A percentile compares a stretch with the other conserved stretches of the same genome.
phyloP scores from a whole-genome alignment of 2,797 vertebrate genomes.

The Micropoecilia bifurca region DNA sequence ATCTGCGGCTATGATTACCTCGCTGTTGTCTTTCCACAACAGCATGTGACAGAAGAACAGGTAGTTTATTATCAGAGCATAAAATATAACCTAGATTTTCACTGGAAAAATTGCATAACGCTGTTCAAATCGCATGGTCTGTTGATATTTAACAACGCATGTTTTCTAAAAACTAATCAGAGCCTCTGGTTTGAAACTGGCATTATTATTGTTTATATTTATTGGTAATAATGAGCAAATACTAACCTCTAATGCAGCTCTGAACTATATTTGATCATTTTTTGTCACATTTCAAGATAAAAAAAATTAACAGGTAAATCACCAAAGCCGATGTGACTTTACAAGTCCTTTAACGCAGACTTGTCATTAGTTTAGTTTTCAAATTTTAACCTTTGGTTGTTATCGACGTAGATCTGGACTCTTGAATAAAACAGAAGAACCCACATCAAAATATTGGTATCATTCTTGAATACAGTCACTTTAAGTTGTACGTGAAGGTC shows the following conservation, averaged over 20 bases:
- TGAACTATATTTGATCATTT: not conserved
- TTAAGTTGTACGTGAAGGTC: constrained; percentile 60
- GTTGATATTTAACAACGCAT: not conserved
- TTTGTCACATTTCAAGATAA: not conserved
- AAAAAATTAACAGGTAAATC: not conserved
- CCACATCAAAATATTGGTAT: constrained; percentile 71
- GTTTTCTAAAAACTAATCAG: not conserved
- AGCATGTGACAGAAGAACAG: not conserved
- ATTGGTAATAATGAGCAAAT: not conserved
- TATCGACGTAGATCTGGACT: not conserved
- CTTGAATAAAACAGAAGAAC: constrained; percentile 13
- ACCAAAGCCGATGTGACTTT: not conserved
- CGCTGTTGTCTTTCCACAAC: not conserved
- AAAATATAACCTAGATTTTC: not conserved
- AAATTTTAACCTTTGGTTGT: not conserved
- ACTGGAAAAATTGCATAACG: not conserved
- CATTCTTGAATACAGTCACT: constrained; percentile 60
- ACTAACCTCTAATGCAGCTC: not conserved
- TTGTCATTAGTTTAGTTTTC: not conserved
- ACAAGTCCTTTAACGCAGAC: not conserved
- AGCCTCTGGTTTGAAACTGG: not conserved
- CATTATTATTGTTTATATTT: not conserved
- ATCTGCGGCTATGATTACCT: not conserved
- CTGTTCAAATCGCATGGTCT: not conserved
- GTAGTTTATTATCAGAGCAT: not conserved